Conservation (phyloP, 2,113 vertebrate genomes). For the Varanus salvator region DNA sequence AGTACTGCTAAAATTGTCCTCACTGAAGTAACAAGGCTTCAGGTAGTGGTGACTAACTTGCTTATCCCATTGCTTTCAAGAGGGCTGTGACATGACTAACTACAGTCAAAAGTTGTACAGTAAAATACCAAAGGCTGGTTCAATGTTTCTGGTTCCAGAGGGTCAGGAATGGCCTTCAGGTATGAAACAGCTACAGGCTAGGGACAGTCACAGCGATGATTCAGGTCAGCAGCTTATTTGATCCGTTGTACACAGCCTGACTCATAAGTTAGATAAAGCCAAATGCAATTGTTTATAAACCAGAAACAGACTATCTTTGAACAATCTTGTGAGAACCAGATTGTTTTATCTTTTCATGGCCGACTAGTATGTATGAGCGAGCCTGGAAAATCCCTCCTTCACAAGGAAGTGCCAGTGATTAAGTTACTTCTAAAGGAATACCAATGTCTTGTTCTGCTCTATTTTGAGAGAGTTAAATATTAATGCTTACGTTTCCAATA, state of each 20-base stretch:
- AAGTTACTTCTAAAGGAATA: background rate
- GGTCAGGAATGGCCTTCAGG: background rate
- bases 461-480: background rate
- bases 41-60: background rate
- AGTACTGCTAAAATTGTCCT: background rate
- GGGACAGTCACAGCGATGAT: background rate
- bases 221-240: background rate
- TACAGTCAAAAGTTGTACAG: background rate
- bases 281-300: background rate
- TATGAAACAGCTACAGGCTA: background rate
- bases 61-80: background rate
- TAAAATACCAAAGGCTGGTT: background rate
- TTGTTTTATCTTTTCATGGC: background rate
- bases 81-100: background rate
- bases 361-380: background rate
- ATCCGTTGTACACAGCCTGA: background rate
- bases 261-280: background rate
- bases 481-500: background rate
- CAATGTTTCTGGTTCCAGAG: background rate
- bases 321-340: background rate
- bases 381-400: constrained; percentile 1
- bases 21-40: no score
- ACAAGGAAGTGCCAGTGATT: background rate
- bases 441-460: background rate
- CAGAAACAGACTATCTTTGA: background rate